Percentiles rank a stretch among this genome's conserved stretches.
Conservation (phyloP, 2,113 vertebrate genomes). For the Passer domesticus region DNA sequence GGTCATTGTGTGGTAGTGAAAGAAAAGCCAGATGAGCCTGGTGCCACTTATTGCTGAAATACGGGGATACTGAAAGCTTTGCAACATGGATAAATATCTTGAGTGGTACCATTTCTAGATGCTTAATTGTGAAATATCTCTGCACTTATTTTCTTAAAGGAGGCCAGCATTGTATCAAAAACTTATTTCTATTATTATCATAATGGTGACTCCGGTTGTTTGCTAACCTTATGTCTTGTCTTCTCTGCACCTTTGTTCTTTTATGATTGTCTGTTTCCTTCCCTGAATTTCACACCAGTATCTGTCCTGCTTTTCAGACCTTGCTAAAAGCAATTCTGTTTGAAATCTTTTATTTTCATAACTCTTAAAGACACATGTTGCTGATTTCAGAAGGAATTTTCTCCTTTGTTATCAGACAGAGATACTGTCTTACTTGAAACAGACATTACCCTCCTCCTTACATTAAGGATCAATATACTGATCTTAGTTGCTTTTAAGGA, state of each 20-base stretch:
- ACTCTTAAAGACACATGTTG: accelerated
- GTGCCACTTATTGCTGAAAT: background rate
- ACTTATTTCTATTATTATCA: background rate
- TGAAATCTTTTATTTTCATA: background rate
- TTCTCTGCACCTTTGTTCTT: background rate
- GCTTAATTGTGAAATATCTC: background rate
- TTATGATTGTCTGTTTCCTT: background rate
- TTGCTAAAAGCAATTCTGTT: background rate
- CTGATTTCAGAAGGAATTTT: background rate
- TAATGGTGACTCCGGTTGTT: background rate
- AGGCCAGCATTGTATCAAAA: background rate
- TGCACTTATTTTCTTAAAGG: background rate
- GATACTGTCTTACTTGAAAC: background rate
- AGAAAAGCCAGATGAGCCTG: background rate
- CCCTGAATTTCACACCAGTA: background rate
- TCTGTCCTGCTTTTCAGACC: background rate
- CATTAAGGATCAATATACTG: background rate
- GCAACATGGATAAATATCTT: background rate
- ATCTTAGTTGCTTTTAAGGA: background rate
- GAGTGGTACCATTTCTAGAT: background rate
- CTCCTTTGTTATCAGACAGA: background rate
- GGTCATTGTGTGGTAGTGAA: background rate
- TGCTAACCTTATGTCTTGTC: background rate
- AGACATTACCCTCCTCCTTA: background rate
- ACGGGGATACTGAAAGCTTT: background rate